phyloP scores from a whole-genome alignment of 2,888 invertebrate genomes.

The Catonia carolina region DNA sequence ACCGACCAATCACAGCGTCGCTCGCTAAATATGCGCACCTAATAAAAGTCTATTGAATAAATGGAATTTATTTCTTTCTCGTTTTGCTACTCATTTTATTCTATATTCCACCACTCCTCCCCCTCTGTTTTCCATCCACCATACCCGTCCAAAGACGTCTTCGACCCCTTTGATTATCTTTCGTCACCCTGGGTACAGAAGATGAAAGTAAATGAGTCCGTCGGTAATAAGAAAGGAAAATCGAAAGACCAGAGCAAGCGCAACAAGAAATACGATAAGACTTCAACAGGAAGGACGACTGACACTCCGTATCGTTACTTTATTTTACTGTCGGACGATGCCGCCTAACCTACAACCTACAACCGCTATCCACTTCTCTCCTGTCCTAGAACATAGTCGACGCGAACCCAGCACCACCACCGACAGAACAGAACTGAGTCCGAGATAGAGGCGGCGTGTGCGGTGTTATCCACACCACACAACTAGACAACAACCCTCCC shows the following conservation, averaged over 20 bases:
- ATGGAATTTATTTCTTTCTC: slow-evolving; percentile 34
- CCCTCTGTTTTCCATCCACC: slow-evolving; percentile 43
- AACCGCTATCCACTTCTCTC: not conserved
- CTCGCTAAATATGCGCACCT: slow-evolving; percentile 35
- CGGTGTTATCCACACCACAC: too few species aligned
- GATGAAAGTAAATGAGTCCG: not conserved
- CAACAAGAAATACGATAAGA: not conserved
- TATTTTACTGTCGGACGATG: not conserved
- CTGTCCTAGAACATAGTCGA: slow-evolving; percentile 7
- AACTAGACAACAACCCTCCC: too few species aligned
- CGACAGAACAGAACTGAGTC: not conserved
- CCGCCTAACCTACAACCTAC: not conserved
- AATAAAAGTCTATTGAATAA: slow-evolving; percentile 35
- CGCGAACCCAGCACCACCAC: slow-evolving; percentile 7
- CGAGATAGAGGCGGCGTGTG: not conserved
- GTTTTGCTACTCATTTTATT: slow-evolving; percentile 20
- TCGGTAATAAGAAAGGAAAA: not conserved
- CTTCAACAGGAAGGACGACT: too few species aligned
- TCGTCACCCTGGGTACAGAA: not conserved
- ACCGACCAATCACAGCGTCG: slow-evolving; percentile 35
- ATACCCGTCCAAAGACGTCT: slow-evolving; percentile 47
- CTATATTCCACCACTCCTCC: slow-evolving; percentile 37
- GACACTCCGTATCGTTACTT: not conserved
- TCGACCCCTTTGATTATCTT: slow-evolving; percentile 39
- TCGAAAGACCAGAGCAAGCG: not conserved